Conservation (phyloP, 2,797 vertebrate species). For the Pteronotus mesoamericanus region DNA sequence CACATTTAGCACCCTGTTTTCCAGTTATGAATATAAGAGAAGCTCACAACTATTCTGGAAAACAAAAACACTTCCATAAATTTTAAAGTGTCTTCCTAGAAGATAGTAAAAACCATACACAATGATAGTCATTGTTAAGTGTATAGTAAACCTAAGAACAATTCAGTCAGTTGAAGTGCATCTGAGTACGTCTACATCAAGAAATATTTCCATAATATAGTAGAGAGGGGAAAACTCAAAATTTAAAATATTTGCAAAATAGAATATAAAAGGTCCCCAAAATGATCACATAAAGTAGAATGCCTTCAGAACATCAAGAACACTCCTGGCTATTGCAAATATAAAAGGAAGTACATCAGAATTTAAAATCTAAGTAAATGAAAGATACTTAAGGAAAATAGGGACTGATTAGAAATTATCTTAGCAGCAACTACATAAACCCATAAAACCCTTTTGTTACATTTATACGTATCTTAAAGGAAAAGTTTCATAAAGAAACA, state of each 20-base stretch:
- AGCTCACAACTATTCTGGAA: background rate
- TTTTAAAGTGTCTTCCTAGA: background rate
- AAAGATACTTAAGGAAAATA: background rate
- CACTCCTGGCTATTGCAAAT: background rate
- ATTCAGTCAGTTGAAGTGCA: background rate
- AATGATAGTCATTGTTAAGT: background rate
- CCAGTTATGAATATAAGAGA: background rate
- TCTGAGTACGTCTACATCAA: background rate
- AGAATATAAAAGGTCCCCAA: background rate
- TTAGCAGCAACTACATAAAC: background rate
- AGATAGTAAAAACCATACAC: background rate
- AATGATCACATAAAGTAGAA: background rate
- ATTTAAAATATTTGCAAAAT: background rate
- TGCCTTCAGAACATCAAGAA: background rate
- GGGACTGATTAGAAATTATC: background rate
- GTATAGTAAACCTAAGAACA: background rate
- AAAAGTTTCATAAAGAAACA: background rate
- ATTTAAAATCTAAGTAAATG: background rate
- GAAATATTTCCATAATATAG: background rate
- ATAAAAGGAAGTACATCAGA: background rate
- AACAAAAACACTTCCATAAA: background rate
- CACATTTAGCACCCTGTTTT: background rate
- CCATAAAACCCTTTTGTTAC: background rate
- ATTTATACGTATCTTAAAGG: background rate
- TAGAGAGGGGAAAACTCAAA: background rate